These are phyloP conservation scores for Malacosoma neustria DNA, from an alignment of 2,888 invertebrate genomes.

Conservation along the genomic window DNA sequence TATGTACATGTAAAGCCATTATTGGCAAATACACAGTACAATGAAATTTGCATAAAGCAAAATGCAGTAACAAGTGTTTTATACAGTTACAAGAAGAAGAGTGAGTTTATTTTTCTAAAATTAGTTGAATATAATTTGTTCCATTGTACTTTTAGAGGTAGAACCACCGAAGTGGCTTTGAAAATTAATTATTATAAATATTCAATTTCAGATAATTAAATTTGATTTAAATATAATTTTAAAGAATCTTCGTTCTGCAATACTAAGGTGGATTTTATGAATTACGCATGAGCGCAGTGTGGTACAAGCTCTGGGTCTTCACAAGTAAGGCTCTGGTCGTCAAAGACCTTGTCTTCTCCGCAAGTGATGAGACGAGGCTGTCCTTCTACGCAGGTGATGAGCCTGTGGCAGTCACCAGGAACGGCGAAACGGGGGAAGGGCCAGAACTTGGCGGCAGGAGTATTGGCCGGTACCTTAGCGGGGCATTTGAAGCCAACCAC, in stretches of 20 bases:
- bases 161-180: too few species aligned
- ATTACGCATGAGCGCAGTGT: constrained; percentile 63
- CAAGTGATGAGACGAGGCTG: constrained; percentile 91
- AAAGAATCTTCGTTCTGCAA: constrained; percentile 40
- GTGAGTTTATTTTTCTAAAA: too few species aligned
- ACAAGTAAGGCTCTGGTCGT: constrained; percentile 87
- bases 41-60: too few species aligned
- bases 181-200: too few species aligned
- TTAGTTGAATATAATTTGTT: too few species aligned
- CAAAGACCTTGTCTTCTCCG: constrained; percentile 91
- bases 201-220: too few species aligned
- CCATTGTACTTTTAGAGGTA: too few species aligned
- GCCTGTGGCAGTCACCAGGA: constrained; percentile 88
- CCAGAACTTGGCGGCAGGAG: constrained; percentile 91
- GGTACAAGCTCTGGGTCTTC: constrained; percentile 81
- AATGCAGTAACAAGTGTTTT: too few species aligned
- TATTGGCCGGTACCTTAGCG: constrained; percentile 85
- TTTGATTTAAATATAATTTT: too few species aligned
- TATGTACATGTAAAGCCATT: too few species aligned
- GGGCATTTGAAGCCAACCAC: constrained; percentile 96
- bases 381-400: constrained; percentile 94
- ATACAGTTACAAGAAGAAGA: too few species aligned
- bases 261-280: constrained; percentile 13
- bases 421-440: constrained; percentile 94
- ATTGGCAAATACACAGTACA: too few species aligned